A percentile compares a stretch with the other conserved stretches of the same genome.
Evolutionary conservation across 2,888 invertebrate genomes (phyloP).

Genomic region (Azorinus chamasolen): DNA sequence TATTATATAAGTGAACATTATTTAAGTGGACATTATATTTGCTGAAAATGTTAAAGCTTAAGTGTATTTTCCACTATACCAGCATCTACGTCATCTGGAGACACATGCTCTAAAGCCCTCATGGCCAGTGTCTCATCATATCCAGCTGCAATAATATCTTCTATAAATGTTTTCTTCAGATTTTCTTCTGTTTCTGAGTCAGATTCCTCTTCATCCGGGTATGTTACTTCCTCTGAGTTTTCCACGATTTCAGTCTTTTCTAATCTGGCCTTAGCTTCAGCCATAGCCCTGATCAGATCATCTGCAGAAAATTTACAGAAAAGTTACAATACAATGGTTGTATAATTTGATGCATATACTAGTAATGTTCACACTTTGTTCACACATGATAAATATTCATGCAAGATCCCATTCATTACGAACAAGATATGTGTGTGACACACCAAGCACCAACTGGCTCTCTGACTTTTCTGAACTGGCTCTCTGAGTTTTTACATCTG

Average conservation of each 20-base stretch:
- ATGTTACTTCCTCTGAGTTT: neutral
- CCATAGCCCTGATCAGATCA: slow-evolving; percentile 62
- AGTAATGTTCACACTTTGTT: too few species aligned
- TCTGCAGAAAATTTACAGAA: slow-evolving; percentile 10
- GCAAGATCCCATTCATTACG: too few species aligned
- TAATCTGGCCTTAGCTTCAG: slow-evolving; percentile 18
- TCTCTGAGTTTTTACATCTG: too few species aligned
- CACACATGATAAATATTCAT: too few species aligned
- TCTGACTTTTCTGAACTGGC: too few species aligned
- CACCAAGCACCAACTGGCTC: too few species aligned
- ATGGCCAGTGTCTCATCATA: slow-evolving; percentile 58
- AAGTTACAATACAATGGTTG: too few species aligned
- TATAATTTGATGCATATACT: too few species aligned
- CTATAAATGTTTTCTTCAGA: slow-evolving; percentile 48
- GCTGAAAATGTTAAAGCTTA: too few species aligned
- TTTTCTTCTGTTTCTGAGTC: slow-evolving; percentile 2
- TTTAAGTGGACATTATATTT: too few species aligned
- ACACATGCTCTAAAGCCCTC: slow-evolving; percentile 43
- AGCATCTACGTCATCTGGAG: slow-evolving; percentile 27
- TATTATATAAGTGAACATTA: too few species aligned
- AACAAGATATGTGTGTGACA: too few species aligned
- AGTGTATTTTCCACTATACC: slow-evolving; percentile 8
- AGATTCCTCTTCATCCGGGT: neutral
- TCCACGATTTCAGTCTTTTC: neutral
- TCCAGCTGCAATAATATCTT: slow-evolving; percentile 59